Evolutionary conservation across 2,113 vertebrate genomes (phyloP).

Genomic region (Taxidea taxus): DNA sequence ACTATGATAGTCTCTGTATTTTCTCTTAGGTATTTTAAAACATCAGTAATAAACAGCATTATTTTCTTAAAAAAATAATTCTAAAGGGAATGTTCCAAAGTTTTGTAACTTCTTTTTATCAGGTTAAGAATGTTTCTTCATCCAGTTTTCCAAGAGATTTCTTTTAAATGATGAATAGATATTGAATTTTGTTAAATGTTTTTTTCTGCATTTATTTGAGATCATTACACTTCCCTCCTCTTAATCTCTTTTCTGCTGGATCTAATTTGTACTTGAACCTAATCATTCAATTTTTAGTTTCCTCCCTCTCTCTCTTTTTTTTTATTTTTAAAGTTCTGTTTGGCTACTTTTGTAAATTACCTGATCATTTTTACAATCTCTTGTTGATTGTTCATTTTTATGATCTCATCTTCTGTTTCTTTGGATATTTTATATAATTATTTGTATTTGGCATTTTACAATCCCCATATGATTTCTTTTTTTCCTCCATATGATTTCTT

Average conservation of each 20-base stretch:
- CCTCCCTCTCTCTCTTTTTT: not conserved
- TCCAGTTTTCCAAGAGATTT: not conserved
- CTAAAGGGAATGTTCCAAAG: not conserved
- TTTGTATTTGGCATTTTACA: not conserved
- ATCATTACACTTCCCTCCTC: not conserved
- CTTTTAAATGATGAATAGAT: not conserved
- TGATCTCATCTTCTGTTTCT: not conserved
- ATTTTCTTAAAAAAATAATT: not conserved
- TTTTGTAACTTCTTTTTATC: not conserved
- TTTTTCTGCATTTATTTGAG: not conserved
- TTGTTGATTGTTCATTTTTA: not conserved
- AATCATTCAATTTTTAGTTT: not conserved
- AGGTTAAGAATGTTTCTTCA: not conserved
- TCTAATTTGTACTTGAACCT: not conserved
- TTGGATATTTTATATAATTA: not conserved
- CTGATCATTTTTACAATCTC: not conserved
- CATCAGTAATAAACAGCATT: not conserved
- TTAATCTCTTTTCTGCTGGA: not conserved
- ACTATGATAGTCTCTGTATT: not conserved
- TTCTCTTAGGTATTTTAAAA: not conserved
- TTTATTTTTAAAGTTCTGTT: not conserved
- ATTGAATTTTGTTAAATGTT: not conserved
- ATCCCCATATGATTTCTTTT: not conserved
- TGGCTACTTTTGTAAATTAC: not conserved
- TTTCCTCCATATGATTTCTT: not conserved